Percentiles rank a stretch among this genome's conserved stretches.
phyloP scores from a whole-genome alignment of 2,888 invertebrate species.

The Electrophaes corylata region DNA sequence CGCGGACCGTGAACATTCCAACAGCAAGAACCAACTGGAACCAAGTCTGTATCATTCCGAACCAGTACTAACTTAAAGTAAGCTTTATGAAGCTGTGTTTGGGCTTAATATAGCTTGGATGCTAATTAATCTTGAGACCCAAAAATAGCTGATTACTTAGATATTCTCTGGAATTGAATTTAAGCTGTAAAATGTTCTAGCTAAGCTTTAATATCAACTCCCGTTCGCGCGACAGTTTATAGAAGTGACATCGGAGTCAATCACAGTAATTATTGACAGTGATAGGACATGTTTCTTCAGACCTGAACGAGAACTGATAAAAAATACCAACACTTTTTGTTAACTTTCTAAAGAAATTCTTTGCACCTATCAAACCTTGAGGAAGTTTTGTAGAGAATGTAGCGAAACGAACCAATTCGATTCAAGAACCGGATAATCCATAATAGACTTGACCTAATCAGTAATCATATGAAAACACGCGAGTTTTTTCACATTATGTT shows the following conservation, averaged over 20 bases:
- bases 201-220: background rate
- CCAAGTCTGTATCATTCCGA: constrained; percentile 53
- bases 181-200: background rate
- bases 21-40: constrained; percentile 69
- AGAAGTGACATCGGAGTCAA: background rate
- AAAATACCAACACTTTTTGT: constrained; percentile 50
- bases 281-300: background rate
- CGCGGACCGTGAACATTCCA: constrained; percentile 81
- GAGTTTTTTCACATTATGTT: background rate
- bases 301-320: constrained; percentile 11
- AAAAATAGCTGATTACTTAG: background rate
- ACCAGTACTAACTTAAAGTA: background rate
- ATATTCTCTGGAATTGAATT: background rate
- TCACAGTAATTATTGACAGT: background rate
- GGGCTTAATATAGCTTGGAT: background rate
- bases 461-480: constrained; percentile 12
- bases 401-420: constrained; percentile 4
- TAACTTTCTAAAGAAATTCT: constrained; percentile 47
- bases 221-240: background rate
- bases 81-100: constrained; percentile 3
- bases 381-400: constrained; percentile 5
- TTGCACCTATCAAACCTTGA: constrained; percentile 12
- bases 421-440: constrained; percentile 6
- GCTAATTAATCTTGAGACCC: background rate
- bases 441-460: constrained; percentile 13